Percentiles rank a stretch among this genome's conserved stretches.
Conservation (phyloP, 2,113 vertebrate species). For the Oophaga pumilio region DNA sequence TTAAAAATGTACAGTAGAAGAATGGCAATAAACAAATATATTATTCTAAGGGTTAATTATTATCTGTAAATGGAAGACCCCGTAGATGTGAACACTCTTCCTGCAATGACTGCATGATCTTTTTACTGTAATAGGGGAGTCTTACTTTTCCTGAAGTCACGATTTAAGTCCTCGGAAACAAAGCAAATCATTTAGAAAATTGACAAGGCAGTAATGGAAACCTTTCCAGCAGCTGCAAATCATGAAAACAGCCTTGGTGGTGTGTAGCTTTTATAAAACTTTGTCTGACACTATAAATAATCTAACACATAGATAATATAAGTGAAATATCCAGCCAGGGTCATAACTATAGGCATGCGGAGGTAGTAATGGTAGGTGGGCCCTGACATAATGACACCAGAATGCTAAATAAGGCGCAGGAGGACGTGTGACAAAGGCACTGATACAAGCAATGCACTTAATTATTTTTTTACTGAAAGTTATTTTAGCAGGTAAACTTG, state of each 20-base stretch:
- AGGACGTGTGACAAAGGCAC: no score
- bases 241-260: neutral
- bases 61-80: neutral
- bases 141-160: neutral
- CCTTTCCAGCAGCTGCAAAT: neutral
- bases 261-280: neutral
- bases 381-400: no score
- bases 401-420: no score
- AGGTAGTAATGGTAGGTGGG: no score
- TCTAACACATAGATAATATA: neutral
- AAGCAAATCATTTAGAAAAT: neutral
- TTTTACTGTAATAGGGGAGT: neutral
- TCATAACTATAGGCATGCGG: no score
- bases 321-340: no score
- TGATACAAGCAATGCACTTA: no score
- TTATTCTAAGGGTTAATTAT: neutral
- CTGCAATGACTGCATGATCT: neutral
- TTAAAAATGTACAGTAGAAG: neutral
- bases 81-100: neutral
- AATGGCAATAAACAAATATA: neutral
- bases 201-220: neutral
- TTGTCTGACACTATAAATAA: neutral
- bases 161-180: neutral
- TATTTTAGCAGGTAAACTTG: no score
- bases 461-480: no score